Conservation (phyloP, 2,888 invertebrate species). For the Thera britannica region DNA sequence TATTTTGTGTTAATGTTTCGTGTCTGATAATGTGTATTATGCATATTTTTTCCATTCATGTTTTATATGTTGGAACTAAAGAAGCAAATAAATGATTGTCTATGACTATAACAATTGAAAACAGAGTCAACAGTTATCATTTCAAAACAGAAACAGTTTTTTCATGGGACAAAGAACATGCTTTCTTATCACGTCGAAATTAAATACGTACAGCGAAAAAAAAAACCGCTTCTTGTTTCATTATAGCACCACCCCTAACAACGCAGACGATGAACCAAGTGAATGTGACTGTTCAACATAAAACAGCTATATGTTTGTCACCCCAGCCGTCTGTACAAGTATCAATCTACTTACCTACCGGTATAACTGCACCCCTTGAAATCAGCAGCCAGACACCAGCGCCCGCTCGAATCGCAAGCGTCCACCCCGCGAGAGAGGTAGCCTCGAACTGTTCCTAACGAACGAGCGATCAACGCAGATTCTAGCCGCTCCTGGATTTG, state of each 20-base stretch:
- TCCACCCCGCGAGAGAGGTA: conserved; percentile 14
- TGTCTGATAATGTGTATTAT: too few species aligned
- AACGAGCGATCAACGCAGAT: conserved; percentile 4
- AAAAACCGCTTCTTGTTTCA: neutral
- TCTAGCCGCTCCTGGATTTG: conserved; percentile 7
- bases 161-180: too few species aligned
- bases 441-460: conserved; percentile 17
- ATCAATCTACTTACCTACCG: conserved; percentile 18
- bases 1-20: too few species aligned
- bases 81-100: too few species aligned
- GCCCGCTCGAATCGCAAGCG: neutral
- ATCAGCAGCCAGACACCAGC: conserved; percentile 4
- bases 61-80: too few species aligned
- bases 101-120: too few species aligned
- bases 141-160: too few species aligned
- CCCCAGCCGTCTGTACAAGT: neutral
- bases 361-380: neutral
- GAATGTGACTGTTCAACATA: neutral
- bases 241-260: neutral
- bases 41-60: too few species aligned
- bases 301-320: neutral
- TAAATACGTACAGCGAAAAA: neutral
- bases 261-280: neutral
- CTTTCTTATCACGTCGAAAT: neutral
- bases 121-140: too few species aligned